These are phyloP conservation scores for Sebastes umbrosus DNA, from an alignment of 2,797 vertebrate species.

Conservation along the genomic window DNA sequence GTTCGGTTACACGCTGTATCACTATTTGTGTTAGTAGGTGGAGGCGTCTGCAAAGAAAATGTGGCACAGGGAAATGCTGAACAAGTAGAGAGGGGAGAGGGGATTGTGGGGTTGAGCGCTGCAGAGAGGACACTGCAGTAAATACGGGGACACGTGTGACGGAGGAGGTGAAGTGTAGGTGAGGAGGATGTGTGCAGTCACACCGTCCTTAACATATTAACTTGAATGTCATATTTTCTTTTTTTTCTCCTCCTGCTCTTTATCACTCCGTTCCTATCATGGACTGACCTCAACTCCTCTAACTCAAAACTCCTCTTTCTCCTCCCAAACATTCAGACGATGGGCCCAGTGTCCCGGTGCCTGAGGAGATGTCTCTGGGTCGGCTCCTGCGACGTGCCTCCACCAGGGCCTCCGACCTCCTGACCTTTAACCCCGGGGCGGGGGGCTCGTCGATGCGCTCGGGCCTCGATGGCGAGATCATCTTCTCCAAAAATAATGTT, in stretches of 20 bases:
- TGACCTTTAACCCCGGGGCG: slow-evolving; percentile 89
- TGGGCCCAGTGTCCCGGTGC: slow-evolving; percentile 86
- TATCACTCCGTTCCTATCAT: neutral
- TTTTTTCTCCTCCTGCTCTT: neutral
- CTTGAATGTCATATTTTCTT: neutral
- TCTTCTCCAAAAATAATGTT: slow-evolving; percentile 99
- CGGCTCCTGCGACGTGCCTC: slow-evolving; percentile 96
- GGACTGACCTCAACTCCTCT: neutral
- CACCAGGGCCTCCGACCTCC: slow-evolving; percentile 95
- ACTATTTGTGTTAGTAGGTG: neutral
- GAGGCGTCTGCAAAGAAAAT: slow-evolving; percentile 26
- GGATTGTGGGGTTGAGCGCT: slow-evolving; percentile 12
- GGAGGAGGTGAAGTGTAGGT: slow-evolving; percentile 26
- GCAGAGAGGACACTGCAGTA: slow-evolving; percentile 43
- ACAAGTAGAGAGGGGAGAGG: slow-evolving; percentile 20
- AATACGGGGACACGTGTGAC: slow-evolving; percentile 33
- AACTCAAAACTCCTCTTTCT: neutral
- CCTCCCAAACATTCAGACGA: slow-evolving; percentile 78
- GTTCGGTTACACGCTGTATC: slow-evolving; percentile 31
- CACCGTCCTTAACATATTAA: neutral
- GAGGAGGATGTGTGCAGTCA: slow-evolving; percentile 5
- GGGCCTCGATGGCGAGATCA: slow-evolving; percentile 91
- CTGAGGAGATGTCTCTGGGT: slow-evolving; percentile 95
- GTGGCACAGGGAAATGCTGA: slow-evolving; percentile 47
- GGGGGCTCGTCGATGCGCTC: slow-evolving; percentile 77